Base-by-base conservation (phyloP, 1,140 invertebrate genomes). In the Cotesia glomerata region DNA sequence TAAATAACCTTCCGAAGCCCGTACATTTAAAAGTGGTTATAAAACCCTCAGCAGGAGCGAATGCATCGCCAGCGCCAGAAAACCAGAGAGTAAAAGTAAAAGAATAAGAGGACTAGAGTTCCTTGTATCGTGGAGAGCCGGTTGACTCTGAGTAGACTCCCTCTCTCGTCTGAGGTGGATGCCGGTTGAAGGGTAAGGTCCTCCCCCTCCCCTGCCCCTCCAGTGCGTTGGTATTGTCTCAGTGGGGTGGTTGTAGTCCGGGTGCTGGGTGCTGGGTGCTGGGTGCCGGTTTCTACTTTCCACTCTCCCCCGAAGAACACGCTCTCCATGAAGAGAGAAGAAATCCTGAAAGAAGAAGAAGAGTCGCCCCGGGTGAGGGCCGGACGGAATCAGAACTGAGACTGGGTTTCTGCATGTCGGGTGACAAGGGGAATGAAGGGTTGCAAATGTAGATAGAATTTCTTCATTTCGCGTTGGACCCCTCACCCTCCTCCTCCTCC, bases 361-460 rank as follows among this genome's bases (percentile, higher is more conserved):
- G 35, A 67, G 58, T 32, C 36, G 73, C 69, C 64, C 72, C 54
- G 75, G 75, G 56, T 64, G 70, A 58, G 72, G 16, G 67, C 11
- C 36, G 45, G 35, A 51, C 9, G 58, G 51, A 45, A 16, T 56
- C 26, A 36, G 77, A 56, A 64, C 58, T 8, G 11, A 58, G 13
- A 26, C 16, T 11, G 59, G 36, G 62, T 52, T 26, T 75, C 4
- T 18, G 26, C 18, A 71, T 72, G 72, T 61, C 81, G 81, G 84
- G 84, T 83, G 85, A 85, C 82, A 49, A n/a, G 85, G 76, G 80
- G 85, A 83, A 85, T 85, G 85, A 87, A 87, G 85, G 85, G 85
- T 87, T 87, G 85, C 84, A 87, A 86, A 87, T 86, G 84, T 86
- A 87, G 85, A 87, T 86, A 87, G 85, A 87, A 87, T 87, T 87